These are phyloP conservation scores for Nebria brevicollis DNA, from an alignment of 2,888 invertebrate genomes.

Conservation along the genomic window DNA sequence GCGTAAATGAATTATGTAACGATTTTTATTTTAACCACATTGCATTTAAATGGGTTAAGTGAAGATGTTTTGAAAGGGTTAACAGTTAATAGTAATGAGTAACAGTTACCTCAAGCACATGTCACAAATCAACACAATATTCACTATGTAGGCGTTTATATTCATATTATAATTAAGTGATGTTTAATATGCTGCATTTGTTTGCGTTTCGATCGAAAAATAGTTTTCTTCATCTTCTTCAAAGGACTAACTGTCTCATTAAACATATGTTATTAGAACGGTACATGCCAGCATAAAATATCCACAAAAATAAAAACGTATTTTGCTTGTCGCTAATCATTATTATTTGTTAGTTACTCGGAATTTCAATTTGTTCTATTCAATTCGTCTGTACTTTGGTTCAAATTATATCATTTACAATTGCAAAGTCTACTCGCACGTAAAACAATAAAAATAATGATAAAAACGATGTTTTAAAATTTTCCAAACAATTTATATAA, in stretches of 20 bases:
- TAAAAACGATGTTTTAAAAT: too few relatives aligned
- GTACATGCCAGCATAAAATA: background rate
- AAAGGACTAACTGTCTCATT: background rate
- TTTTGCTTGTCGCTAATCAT: background rate
- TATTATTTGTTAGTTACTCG: too few relatives aligned
- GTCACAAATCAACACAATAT: conserved; percentile 1
- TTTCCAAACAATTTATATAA: too few relatives aligned
- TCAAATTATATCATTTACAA: too few relatives aligned
- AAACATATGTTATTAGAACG: background rate
- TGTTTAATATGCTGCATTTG: background rate
- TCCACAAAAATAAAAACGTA: background rate
- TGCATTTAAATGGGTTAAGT: background rate
- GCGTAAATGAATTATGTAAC: too few relatives aligned
- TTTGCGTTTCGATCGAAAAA: background rate
- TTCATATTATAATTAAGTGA: background rate
- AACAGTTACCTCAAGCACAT: background rate
- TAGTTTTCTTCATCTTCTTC: background rate
- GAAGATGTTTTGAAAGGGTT: background rate
- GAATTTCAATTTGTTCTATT: too few relatives aligned
- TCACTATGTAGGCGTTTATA: background rate
- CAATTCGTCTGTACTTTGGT: too few relatives aligned
- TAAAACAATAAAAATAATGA: too few relatives aligned
- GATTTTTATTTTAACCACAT: too few relatives aligned
- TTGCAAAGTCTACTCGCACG: too few relatives aligned
- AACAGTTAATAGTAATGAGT: background rate